phyloP scores from a whole-genome alignment of 2,113 vertebrate species.

The Ammodytes marinus region DNA sequence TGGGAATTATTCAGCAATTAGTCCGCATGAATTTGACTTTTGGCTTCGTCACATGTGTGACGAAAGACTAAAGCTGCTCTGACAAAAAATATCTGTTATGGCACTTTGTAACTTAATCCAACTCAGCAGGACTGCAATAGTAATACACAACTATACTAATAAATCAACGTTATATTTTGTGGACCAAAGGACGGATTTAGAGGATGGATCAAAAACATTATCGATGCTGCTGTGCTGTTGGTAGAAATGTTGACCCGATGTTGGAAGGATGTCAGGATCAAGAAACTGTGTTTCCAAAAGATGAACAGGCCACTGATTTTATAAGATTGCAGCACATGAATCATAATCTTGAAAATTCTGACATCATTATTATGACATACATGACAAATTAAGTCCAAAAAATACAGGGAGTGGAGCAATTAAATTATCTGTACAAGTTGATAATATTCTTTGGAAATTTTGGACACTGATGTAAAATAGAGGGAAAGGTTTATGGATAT shows the following conservation, averaged over 20 bases:
- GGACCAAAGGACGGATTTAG: constrained; percentile 53
- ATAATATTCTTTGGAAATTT: neutral
- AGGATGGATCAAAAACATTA: constrained; percentile 15
- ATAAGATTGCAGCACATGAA: constrained; percentile 12
- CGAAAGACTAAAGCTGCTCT: neutral
- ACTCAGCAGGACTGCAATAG: neutral
- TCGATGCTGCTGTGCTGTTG: neutral
- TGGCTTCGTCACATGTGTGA: neutral
- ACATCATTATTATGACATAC: neutral
- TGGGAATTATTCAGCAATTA: neutral
- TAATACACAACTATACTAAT: constrained; percentile 38
- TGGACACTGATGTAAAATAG: neutral
- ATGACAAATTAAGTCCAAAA: constrained; percentile 37
- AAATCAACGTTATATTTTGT: constrained; percentile 15
- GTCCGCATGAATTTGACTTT: neutral
- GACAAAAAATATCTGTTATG: neutral
- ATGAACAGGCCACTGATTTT: constrained; percentile 17
- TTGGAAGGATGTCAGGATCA: constrained; percentile 54
- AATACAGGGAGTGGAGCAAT: neutral
- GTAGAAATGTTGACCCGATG: constrained; percentile 27
- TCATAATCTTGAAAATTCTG: constrained; percentile 14
- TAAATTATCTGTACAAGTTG: neutral
- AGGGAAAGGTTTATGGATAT: neutral
- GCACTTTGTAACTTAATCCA: neutral
- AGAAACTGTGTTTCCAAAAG: constrained; percentile 49